Percentiles rank a stretch among this genome's conserved stretches.
These are phyloP conservation scores for Lasioglossum figueresi DNA, from an alignment of 2,888 invertebrate species.

Conservation along the genomic window DNA sequence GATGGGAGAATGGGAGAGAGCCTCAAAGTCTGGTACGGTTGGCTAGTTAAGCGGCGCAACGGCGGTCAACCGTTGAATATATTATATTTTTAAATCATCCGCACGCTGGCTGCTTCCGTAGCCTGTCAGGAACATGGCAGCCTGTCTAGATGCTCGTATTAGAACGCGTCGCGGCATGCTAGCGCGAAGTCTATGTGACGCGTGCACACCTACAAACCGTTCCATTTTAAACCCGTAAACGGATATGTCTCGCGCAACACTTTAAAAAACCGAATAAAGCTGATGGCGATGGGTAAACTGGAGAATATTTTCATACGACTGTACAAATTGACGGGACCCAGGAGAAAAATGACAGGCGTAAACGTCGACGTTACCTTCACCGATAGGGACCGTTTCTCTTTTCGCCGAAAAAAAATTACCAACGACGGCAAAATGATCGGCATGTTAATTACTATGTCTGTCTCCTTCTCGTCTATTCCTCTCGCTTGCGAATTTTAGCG, in stretches of 20 bases:
- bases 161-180: conserved; percentile 47
- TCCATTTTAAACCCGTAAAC: conserved; percentile 32
- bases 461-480: background rate
- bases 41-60: conserved; percentile 72
- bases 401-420: background rate
- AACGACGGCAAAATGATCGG: background rate
- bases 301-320: conserved; percentile 1
- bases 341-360: background rate
- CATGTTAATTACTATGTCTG: background rate
- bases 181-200: conserved; percentile 49
- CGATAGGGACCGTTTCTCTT: background rate
- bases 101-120: conserved; percentile 53
- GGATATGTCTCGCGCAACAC: background rate
- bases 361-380: background rate
- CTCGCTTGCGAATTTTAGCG: background rate
- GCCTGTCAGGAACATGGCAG: conserved; percentile 34
- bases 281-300: background rate
- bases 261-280: background rate
- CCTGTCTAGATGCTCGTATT: conserved; percentile 44
- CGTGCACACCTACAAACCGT: conserved; percentile 21
- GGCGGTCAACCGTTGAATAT: conserved; percentile 73
- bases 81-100: conserved; percentile 76
- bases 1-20: conserved; percentile 20
- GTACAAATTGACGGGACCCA: background rate
- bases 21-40: conserved; percentile 63